Conservation (phyloP, 1,140 invertebrate genomes). For the Trichonephila clavata region DNA sequence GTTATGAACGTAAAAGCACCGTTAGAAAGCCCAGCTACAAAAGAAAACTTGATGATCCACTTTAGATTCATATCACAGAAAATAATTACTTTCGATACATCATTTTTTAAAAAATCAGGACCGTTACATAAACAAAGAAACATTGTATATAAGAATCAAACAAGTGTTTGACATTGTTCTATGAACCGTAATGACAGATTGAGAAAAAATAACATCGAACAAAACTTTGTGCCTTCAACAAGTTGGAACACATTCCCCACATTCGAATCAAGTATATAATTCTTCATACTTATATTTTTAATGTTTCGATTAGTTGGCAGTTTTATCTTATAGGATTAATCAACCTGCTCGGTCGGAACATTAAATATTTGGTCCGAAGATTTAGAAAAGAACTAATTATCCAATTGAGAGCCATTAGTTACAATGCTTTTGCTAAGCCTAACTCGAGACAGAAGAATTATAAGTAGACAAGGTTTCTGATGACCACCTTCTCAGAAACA, state of each 20-base stretch:
- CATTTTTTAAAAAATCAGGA: not conserved
- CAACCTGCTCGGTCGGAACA: not conserved
- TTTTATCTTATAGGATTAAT: not conserved
- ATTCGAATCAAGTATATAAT: not conserved
- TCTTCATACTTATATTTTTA: not conserved
- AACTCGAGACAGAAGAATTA: not conserved
- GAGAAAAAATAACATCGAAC: not conserved
- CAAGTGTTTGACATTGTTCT: constrained; percentile 3
- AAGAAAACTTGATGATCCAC: not conserved
- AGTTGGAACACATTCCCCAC: not conserved
- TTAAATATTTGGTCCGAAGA: not conserved
- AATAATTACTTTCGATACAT: not conserved
- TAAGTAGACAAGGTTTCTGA: not conserved
- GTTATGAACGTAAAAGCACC: too few relatives aligned
- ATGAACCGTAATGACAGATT: not conserved
- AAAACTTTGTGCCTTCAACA: not conserved
- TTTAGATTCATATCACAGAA: not conserved
- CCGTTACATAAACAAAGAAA: not conserved
- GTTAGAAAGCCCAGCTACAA: too few relatives aligned
- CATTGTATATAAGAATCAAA: not conserved
- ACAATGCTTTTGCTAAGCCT: not conserved
- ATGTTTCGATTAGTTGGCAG: not conserved
- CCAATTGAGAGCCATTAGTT: not conserved
- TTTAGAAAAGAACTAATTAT: not conserved
- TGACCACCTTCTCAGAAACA: constrained; percentile 8